These are phyloP conservation scores for Leuctra nigra DNA, from an alignment of 2,888 invertebrate species.

Conservation along the genomic window DNA sequence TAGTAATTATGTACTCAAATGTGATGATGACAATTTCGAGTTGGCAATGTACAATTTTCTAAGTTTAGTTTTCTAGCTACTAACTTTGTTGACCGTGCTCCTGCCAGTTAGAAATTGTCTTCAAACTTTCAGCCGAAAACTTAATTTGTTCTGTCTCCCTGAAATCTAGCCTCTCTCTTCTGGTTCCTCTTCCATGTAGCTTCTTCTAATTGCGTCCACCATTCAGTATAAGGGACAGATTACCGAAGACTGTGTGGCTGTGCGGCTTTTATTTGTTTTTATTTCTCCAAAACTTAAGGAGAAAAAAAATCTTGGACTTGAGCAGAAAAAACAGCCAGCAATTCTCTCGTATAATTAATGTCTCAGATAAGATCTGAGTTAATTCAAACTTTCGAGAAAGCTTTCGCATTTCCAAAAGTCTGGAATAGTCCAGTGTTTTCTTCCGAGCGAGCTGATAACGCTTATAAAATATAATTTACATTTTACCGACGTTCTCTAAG, in stretches of 20 bases:
- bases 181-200: constrained; percentile 5
- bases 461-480: constrained; percentile 10
- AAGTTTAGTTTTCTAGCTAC: not conserved
- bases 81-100: constrained; percentile 17
- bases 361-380: constrained; percentile 19
- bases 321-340: constrained; percentile 11
- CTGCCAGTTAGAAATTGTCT: constrained; percentile 2
- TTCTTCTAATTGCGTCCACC: constrained; percentile 8
- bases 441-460: constrained; percentile 8
- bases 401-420: constrained; percentile 5
- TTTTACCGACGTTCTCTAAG: not conserved
- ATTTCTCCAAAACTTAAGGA: not conserved
- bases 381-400: constrained; percentile 18
- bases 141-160: not conserved
- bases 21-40: too few relatives aligned
- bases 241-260: not conserved
- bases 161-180: constrained; percentile 1
- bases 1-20: too few relatives aligned
- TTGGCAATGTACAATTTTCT: too few relatives aligned
- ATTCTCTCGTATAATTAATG: constrained; percentile 20
- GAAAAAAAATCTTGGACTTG: not conserved
- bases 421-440: not conserved
- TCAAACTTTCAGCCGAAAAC: not conserved
- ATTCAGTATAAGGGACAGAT: constrained; percentile 12
- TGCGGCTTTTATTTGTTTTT: constrained; percentile 6